Conservation (phyloP, 2,797 vertebrate species). For the Sebastes matsubarae region DNA sequence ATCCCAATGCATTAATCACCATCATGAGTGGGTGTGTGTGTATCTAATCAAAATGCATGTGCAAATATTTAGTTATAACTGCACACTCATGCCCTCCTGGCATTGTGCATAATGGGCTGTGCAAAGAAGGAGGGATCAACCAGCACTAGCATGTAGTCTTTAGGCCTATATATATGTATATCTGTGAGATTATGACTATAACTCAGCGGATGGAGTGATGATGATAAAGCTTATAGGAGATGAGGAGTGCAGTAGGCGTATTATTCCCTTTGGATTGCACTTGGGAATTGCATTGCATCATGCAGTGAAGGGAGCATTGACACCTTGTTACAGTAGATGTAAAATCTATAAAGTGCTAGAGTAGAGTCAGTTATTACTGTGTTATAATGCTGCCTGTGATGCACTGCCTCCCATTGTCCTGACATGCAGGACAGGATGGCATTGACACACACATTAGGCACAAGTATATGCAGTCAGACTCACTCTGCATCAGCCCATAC, state of each 20-base stretch:
- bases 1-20: conserved; percentile 7
- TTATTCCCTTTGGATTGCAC: conserved; percentile 64
- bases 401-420: conserved; percentile 54
- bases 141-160: background rate
- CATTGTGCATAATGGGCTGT: conserved; percentile 26
- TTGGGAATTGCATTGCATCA: conserved; percentile 66
- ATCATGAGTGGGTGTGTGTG: background rate
- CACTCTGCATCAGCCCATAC: conserved; percentile 43
- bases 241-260: conserved; percentile 42
- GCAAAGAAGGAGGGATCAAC: conserved; percentile 29
- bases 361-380: conserved; percentile 19
- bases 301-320: conserved; percentile 29
- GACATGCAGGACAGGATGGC: conserved; percentile 43
- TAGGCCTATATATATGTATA: background rate
- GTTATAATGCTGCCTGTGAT: conserved; percentile 22
- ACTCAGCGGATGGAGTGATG: conserved; percentile 45
- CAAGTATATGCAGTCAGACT: conserved; percentile 43
- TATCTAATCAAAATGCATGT: conserved; percentile 5
- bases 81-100: conserved; percentile 17
- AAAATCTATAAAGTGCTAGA: conserved; percentile 10
- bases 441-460: conserved; percentile 55
- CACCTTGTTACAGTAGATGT: background rate
- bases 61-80: background rate
- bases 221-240: conserved; percentile 15
- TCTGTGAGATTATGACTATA: conserved; percentile 52